Base-by-base conservation (phyloP, 2,888 invertebrate genomes). In the Hirtodrosophila histrioides region DNA sequence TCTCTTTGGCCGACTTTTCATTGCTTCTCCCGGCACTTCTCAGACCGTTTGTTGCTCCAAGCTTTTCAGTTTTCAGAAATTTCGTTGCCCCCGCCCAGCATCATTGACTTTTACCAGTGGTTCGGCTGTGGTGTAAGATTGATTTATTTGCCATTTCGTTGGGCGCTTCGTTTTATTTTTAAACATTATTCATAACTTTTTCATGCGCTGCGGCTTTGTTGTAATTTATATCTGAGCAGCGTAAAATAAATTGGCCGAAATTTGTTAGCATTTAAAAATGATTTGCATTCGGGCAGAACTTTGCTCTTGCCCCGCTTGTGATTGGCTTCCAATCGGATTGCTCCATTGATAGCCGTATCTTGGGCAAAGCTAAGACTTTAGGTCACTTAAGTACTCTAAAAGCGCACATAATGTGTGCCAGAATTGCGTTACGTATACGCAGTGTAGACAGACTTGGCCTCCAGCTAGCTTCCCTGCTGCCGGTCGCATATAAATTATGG, bases 201-300 rank as follows among this genome's bases (percentile, higher is more conserved):
- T 58, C 68, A 51, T 69, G 55, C 54, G 64, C 66, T 73, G 65
- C 49, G 68, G 57, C 64, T 69, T 71, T 60, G 67, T 67, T 81
- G 72, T 86, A 86, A 83, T 85, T 86, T 84, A 83, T 83, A 75
- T 84, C 66, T 45, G 61, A 60, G 60, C 44, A 68, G 63, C 64
- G 37, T 49, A 31, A 78, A 78, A 78, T 79, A 87, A 84, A 84
- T 87, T 87, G 83, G 46, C 45, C 73, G 80, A 85, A 82, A 85
- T 85, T 85, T 86, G 86, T 85, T 72, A 83, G 88, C 88, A 88
- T 85, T 85, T 85, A 83, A 85, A 84, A 83, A 80, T 83, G 84
- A 88, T 86, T 88, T 85, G 84, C 75, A 70, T 79, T 62, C 46
- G 66, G 36, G 17, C 41, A 44, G 35, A 57, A 58, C 36, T 43